Percentiles rank a stretch among this genome's conserved stretches.
These are phyloP conservation scores for Fregata magnificens DNA, from an alignment of 2,113 vertebrate genomes.

Conservation along the genomic window DNA sequence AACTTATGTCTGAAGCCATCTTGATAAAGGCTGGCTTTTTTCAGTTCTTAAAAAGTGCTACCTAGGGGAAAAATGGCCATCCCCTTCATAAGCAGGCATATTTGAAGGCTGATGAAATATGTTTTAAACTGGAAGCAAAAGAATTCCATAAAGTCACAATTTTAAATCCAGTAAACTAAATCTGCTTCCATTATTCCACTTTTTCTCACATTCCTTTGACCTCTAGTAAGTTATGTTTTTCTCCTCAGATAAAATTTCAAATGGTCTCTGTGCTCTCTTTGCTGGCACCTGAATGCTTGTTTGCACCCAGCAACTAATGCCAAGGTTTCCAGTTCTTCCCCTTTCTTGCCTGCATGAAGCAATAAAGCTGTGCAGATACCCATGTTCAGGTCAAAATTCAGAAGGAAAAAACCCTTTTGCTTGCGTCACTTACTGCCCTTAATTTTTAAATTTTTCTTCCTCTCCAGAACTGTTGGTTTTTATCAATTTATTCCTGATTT, in stretches of 20 bases:
- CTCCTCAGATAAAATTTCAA: background rate
- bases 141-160: background rate
- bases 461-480: background rate
- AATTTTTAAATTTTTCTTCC: background rate
- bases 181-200: background rate
- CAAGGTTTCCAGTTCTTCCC: background rate
- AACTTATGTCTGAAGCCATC: background rate
- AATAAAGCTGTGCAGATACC: background rate
- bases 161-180: background rate
- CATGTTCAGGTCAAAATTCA: background rate
- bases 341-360: background rate
- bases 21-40: background rate
- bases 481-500: background rate
- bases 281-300: background rate
- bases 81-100: rapidly evolving
- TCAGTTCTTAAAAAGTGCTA: background rate
- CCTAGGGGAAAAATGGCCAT: background rate
- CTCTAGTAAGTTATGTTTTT: background rate
- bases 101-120: background rate
- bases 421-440: background rate
- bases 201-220: background rate
- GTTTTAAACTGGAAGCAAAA: background rate
- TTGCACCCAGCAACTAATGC: background rate
- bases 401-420: background rate
- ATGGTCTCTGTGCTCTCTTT: background rate